Conservation (phyloP, 2,797 vertebrate genomes). For the Petrocephalus sullivani region DNA sequence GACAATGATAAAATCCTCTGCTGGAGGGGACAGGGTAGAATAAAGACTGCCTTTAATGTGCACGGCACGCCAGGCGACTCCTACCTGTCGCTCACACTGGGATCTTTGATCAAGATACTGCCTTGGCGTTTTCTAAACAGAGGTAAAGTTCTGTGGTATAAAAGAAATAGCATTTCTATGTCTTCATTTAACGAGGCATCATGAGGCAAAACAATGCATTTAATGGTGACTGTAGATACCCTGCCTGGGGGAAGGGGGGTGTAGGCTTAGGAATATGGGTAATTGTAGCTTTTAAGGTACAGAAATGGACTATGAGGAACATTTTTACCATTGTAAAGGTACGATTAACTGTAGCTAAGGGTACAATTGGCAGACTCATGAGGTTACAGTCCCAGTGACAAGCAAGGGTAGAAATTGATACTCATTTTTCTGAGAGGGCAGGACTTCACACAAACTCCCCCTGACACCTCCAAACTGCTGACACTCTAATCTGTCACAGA, state of each 20-base stretch:
- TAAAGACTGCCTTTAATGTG: not conserved
- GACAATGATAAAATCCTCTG: not conserved
- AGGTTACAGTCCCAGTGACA: too few relatives aligned
- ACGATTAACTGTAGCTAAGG: too few relatives aligned
- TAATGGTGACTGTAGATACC: not conserved
- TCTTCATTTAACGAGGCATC: not conserved
- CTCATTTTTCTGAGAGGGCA: not conserved
- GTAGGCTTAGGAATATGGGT: not conserved
- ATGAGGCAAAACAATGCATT: not conserved
- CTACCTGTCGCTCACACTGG: not conserved
- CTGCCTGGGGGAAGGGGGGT: not conserved
- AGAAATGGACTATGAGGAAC: too few relatives aligned
- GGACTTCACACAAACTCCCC: not conserved
- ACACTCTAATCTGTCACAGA: not conserved
- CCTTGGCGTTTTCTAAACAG: not conserved
- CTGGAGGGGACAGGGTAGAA: not conserved
- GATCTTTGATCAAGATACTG: not conserved
- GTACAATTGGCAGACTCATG: too few relatives aligned
- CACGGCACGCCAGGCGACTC: not conserved
- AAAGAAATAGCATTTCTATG: not conserved
- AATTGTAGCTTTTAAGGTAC: not conserved
- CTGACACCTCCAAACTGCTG: not conserved
- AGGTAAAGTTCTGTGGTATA: not conserved
- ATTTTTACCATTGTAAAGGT: too few relatives aligned
- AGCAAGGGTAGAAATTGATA: too few relatives aligned